Conservation (phyloP, 1,140 invertebrate genomes). For the Portunus trituberculatus region DNA sequence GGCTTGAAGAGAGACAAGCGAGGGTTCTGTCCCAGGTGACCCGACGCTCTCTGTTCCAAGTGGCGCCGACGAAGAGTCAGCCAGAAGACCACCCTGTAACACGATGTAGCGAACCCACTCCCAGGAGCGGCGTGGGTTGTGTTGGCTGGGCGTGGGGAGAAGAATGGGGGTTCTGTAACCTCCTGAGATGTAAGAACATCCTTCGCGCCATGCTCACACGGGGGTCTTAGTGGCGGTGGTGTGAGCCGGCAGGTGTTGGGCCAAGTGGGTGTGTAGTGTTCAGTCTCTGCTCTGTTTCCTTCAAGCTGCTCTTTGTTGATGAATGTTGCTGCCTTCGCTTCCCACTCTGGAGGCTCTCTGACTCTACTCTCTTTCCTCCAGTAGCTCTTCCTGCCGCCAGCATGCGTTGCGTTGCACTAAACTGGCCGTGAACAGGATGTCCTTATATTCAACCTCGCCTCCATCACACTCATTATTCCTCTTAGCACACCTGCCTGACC, state of each 20-base stretch:
- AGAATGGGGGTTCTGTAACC: background rate
- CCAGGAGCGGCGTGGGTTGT: background rate
- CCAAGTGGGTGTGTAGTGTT: background rate
- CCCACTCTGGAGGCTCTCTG: background rate
- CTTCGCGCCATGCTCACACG: background rate
- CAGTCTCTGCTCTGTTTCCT: background rate
- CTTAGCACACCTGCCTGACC: background rate
- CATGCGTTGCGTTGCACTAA: background rate
- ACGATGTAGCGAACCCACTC: too few relatives aligned
- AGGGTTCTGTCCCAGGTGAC: background rate
- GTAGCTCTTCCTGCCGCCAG: background rate
- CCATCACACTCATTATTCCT: background rate
- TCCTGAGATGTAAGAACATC: background rate
- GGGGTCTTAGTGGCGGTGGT: background rate
- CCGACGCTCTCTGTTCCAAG: background rate
- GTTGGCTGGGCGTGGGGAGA: background rate
- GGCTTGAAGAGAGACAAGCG: background rate
- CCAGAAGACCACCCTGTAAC: too few relatives aligned
- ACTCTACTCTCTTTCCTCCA: background rate
- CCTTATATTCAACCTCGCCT: background rate
- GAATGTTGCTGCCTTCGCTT: background rate
- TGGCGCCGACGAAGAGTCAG: too few relatives aligned
- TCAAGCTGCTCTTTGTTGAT: conserved; percentile 13
- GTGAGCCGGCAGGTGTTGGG: background rate
- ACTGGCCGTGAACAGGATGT: conserved; percentile 7